phyloP scores from a whole-genome alignment of 2,888 invertebrate genomes.

The Amphipoea lucens region DNA sequence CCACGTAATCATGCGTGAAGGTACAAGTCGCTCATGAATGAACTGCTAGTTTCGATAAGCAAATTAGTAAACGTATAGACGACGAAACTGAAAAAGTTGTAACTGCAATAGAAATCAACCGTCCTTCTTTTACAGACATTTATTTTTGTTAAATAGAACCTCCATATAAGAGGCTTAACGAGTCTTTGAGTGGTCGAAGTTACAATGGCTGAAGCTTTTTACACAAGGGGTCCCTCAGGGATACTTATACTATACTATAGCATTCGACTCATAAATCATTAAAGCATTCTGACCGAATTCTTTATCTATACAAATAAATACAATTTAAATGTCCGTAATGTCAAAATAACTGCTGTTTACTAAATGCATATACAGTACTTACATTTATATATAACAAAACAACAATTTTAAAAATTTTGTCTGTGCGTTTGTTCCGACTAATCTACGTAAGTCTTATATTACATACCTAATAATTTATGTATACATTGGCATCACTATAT shows the following conservation, averaged over 20 bases:
- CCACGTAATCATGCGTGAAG: neutral
- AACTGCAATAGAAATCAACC: neutral
- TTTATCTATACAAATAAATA: too few relatives aligned
- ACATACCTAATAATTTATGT: conserved; percentile 1
- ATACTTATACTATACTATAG: neutral
- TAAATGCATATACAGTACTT: too few relatives aligned
- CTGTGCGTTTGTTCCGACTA: too few relatives aligned
- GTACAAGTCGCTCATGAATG: conserved; percentile 1
- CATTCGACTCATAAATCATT: conserved; percentile 14
- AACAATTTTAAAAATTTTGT: too few relatives aligned
- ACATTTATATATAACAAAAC: too few relatives aligned
- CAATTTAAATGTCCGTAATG: too few relatives aligned
- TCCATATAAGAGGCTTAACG: conserved; percentile 26
- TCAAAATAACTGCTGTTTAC: too few relatives aligned
- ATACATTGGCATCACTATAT: conserved; percentile 21
- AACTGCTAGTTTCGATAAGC: neutral
- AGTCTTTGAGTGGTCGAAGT: conserved; percentile 22
- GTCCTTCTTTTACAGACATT: neutral
- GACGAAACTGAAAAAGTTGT: neutral
- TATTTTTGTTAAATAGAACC: conserved; percentile 15
- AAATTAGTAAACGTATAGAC: neutral
- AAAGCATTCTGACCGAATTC: conserved; percentile 5
- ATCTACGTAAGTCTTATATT: too few relatives aligned
- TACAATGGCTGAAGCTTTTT: conserved; percentile 33
- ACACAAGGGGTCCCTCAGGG: conserved; percentile 19